Evolutionary conservation across 2,888 invertebrate genomes (phyloP).

Genomic region (Macrosiphum euphorbiae): DNA sequence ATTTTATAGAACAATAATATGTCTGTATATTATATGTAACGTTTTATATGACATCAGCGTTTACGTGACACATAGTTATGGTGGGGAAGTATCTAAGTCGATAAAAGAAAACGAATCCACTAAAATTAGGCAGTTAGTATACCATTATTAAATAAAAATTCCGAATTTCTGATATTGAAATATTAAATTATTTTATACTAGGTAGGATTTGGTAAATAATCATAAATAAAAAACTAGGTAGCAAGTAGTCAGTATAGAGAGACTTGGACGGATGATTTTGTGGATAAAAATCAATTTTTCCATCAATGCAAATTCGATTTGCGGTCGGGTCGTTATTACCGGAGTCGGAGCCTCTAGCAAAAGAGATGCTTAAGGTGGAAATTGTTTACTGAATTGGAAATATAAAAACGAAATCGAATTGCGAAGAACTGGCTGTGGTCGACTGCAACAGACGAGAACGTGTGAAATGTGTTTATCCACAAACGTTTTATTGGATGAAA

Average conservation of each 20-base stretch:
- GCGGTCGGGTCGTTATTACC: conserved; percentile 11
- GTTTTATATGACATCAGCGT: not conserved
- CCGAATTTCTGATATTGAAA: not conserved
- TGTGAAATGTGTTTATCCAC: conserved; percentile 23
- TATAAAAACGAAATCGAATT: conserved; percentile 28
- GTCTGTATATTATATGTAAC: not conserved
- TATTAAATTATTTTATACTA: not conserved
- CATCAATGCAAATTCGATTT: conserved; percentile 48
- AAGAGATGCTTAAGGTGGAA: conserved; percentile 24
- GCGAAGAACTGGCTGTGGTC: not conserved
- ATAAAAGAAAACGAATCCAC: not conserved
- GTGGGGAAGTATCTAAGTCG: not conserved
- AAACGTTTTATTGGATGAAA: conserved; percentile 20
- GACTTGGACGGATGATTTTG: not conserved
- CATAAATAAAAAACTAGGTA: not conserved
- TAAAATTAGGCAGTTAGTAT: not conserved
- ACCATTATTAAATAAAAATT: not conserved
- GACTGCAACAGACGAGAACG: conserved; percentile 24
- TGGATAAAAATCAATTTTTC: conserved; percentile 40
- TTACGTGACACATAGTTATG: not conserved
- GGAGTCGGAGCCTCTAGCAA: not conserved
- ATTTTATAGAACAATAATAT: not conserved
- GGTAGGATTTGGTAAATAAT: not conserved
- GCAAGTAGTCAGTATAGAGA: not conserved
- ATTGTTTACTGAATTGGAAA: conserved; percentile 35